phyloP scores from a whole-genome alignment of 2,888 invertebrate genomes.

The Lutraria lutraria region DNA sequence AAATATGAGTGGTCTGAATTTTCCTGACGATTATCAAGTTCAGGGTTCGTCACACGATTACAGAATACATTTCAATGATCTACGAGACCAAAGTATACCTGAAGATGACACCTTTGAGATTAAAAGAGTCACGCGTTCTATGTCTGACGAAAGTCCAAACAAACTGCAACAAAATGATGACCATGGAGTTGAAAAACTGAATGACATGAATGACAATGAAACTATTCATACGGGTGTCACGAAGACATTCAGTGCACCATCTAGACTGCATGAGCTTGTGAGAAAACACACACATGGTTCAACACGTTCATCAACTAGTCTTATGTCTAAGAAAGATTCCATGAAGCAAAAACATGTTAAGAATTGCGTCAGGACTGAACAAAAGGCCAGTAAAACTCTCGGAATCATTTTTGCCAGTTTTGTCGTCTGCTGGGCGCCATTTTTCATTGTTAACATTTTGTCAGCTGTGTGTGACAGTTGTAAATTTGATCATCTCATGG shows the following conservation, averaged over 20 bases:
- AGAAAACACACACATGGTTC: conserved; percentile 78
- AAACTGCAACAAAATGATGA: background rate
- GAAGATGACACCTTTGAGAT: conserved; percentile 38
- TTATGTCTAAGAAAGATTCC: conserved; percentile 78
- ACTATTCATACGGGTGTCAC: conserved; percentile 32
- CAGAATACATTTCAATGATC: conserved; percentile 50
- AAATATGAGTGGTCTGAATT: background rate
- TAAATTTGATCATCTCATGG: conserved; percentile 89
- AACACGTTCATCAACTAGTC: conserved; percentile 73
- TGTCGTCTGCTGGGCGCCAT: conserved; percentile 86
- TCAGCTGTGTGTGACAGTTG: conserved; percentile 91
- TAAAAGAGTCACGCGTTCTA: conserved; percentile 13
- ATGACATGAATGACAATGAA: conserved; percentile 58
- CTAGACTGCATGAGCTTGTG: conserved; percentile 72
- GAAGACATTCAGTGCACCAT: conserved; percentile 61
- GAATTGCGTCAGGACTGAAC: conserved; percentile 91
- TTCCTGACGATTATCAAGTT: background rate
- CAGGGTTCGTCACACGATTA: conserved; percentile 45
- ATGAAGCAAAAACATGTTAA: conserved; percentile 68
- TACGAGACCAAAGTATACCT: conserved; percentile 47
- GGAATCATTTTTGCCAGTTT: conserved; percentile 86
- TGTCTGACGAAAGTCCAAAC: background rate
- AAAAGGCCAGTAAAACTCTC: conserved; percentile 96
- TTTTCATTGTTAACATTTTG: conserved; percentile 85
- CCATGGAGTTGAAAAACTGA: conserved; percentile 14